A percentile compares a stretch with the other conserved stretches of the same genome.
These are phyloP conservation scores for Presbytis comata DNA, from an alignment of 2,797 vertebrate genomes.

Conservation along the genomic window DNA sequence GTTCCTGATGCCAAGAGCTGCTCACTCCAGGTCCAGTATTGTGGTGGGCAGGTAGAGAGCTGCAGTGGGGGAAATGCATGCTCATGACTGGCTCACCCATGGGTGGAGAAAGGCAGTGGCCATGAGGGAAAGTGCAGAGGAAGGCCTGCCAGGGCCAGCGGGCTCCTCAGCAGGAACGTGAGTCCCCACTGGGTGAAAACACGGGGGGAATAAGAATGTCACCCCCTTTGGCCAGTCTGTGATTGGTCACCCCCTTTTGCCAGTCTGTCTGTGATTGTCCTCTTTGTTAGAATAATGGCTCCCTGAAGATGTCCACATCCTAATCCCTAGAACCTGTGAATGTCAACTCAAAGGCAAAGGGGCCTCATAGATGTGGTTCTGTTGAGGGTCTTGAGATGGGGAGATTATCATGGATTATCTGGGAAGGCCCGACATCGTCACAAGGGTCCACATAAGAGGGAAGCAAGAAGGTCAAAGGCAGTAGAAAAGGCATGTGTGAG, in stretches of 20 bases:
- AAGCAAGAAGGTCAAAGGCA: neutral
- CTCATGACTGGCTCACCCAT: neutral
- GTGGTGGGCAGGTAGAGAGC: neutral
- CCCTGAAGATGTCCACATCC: neutral
- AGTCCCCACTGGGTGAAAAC: neutral
- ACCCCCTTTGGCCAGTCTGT: neutral
- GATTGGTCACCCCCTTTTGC: neutral
- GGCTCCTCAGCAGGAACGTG: neutral
- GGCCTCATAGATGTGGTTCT: neutral
- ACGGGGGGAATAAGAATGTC: neutral
- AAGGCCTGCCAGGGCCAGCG: neutral
- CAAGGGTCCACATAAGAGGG: neutral
- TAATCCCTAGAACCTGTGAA: neutral
- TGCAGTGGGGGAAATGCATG: neutral
- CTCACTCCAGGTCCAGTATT: neutral
- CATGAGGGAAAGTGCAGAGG: neutral
- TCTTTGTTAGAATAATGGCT: neutral
- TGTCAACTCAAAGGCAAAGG: neutral
- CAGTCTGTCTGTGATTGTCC: neutral
- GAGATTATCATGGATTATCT: neutral
- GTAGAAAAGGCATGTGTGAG: neutral
- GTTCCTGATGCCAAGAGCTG: neutral
- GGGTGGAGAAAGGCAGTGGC: neutral
- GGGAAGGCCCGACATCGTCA: neutral
- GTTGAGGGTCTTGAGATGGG: neutral